Evolutionary conservation across 2,113 vertebrate species (phyloP), one percentile per base, ranked within the genome.

Genomic region (Phrynosoma blainvillii): DNA sequence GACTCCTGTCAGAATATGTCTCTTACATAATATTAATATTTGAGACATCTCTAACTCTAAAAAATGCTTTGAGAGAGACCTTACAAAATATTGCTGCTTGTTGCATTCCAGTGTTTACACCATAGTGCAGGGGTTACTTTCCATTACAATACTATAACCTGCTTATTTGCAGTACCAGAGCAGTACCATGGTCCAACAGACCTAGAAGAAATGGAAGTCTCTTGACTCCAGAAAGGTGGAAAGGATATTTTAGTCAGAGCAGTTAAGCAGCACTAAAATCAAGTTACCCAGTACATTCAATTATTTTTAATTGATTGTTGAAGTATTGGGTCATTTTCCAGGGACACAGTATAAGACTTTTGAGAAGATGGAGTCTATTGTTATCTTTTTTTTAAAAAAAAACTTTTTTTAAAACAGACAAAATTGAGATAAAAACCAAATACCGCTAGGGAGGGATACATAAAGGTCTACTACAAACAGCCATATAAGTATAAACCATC

Each of bases 21-120:
- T 89, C 81, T 88, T 84, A 84, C 56, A 77, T 78, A 59, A 56
- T 68, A 78, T 88, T 78, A 77, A 79, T 71, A 71, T n/a, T 84
- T 84, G 59, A 84, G 65, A 71, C 81, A 71, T 77, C 32, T 84
- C 52, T 59, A 84, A 88, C 75, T 84, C 77, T 85, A 23, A 27
- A 75, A 81, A 85, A 36, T 75, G 68, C 40, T 89, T 89, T 59
- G 81, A 68, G 81, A 62, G 25, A 36, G 54, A 36, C 56, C 65
- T 80, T 79, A 62, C 36, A 79, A 88, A 79, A 85, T 30, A 82
- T 70, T 70, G 25, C 36, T 84, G 82, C 30, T 18, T 68, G 10
- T 77, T 89, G 78, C 65, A 71, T 71, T 70, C 62, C 47, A 56
- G 30, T 47, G 76, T 32, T 59, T 77, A 18, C 56, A 71, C 14